These are phyloP conservation scores for Camponotus vicinus DNA, from an alignment of 1,140 invertebrate species.

Conservation along the genomic window DNA sequence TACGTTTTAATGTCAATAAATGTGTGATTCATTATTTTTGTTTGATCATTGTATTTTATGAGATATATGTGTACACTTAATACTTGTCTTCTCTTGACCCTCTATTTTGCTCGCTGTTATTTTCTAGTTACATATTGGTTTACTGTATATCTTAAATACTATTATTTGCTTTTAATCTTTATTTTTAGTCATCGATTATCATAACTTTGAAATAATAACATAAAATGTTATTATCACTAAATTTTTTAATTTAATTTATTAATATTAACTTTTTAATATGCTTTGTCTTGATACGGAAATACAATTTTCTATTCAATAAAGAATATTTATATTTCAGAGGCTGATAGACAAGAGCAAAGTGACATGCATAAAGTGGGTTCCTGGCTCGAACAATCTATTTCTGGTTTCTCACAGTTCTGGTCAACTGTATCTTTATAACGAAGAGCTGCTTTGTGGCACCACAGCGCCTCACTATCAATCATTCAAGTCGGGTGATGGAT, in stretches of 20 bases:
- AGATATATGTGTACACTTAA: not conserved
- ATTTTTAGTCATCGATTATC: conserved; percentile 1
- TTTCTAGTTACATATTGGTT: not conserved
- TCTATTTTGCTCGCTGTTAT: not conserved
- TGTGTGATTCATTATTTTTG: not conserved
- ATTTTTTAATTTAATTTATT: not conserved
- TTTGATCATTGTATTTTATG: not conserved
- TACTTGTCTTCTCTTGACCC: not conserved
- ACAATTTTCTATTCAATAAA: conserved; percentile 46
- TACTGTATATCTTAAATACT: too few species aligned
- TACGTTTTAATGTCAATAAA: conserved; percentile 9
- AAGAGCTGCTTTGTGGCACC: conserved; percentile 95
- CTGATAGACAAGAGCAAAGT: conserved; percentile 99
- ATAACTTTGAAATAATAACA: conserved; percentile 20
- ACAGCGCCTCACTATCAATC: conserved; percentile 96
- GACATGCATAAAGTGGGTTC: conserved; percentile 99
- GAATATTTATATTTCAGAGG: conserved; percentile 89
- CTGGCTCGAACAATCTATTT: conserved; percentile 96
- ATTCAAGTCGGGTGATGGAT: conserved; percentile 98
- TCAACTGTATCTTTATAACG: conserved; percentile 99
- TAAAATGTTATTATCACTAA: conserved; percentile 29
- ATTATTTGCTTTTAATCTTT: conserved; percentile 8
- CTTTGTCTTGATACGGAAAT: not conserved
- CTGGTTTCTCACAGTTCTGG: conserved; percentile 97
- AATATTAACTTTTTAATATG: too few species aligned